A percentile compares a stretch with the other conserved stretches of the same genome.
phyloP scores from a whole-genome alignment of 1,140 invertebrate genomes.

The Leucophenga varia region DNA sequence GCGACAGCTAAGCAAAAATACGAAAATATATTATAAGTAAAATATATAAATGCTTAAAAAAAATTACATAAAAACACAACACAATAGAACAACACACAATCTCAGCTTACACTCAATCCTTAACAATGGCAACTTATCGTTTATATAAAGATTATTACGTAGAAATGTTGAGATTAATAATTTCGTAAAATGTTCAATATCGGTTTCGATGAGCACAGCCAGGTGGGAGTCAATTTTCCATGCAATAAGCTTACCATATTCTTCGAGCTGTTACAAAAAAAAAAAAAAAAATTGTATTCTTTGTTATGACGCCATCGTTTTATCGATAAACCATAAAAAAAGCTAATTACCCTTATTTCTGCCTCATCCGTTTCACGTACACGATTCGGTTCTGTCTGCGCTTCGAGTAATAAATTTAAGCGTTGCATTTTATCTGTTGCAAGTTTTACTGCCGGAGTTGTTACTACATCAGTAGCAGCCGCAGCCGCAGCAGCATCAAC shows the following conservation, averaged over 20 bases:
- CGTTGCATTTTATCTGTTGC: slow-evolving; percentile 17
- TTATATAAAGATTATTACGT: slow-evolving; percentile 63
- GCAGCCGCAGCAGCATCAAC: slow-evolving; percentile 20
- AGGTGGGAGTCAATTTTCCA: slow-evolving; percentile 66
- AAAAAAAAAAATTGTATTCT: slow-evolving; percentile 10
- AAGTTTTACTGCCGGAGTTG: slow-evolving; percentile 16
- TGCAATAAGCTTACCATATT: slow-evolving; percentile 66
- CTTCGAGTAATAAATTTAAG: slow-evolving; percentile 35
- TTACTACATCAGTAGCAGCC: slow-evolving; percentile 1
- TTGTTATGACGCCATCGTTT: slow-evolving; percentile 10
- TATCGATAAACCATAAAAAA: slow-evolving; percentile 18
- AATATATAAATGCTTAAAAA: too few relatives aligned
- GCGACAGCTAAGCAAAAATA: slow-evolving; percentile 62
- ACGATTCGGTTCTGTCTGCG: slow-evolving; percentile 24
- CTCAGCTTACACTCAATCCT: slow-evolving; percentile 67
- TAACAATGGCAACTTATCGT: slow-evolving; percentile 65
- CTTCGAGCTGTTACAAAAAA: slow-evolving; percentile 62
- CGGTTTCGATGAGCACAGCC: slow-evolving; percentile 65
- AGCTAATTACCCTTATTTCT: slow-evolving; percentile 30
- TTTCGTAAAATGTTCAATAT: slow-evolving; percentile 65
- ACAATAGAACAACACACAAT: too few relatives aligned
- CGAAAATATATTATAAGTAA: too few relatives aligned
- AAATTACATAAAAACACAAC: too few relatives aligned
- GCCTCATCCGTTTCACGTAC: slow-evolving; percentile 7
- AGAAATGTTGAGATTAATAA: slow-evolving; percentile 62